These are phyloP conservation scores for Centropus bengalensis DNA, from an alignment of 2,113 vertebrate genomes.

Conservation along the genomic window DNA sequence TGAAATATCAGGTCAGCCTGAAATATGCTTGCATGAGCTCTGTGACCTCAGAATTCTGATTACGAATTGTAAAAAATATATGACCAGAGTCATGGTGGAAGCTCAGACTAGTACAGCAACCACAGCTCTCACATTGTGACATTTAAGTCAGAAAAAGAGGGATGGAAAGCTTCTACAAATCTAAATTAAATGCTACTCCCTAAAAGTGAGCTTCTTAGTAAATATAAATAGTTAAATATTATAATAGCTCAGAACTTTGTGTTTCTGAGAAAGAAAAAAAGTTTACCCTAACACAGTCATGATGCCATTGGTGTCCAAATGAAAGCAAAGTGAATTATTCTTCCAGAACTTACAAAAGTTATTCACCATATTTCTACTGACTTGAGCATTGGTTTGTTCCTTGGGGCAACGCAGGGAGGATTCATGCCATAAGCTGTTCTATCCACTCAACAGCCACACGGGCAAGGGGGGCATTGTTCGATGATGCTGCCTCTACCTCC, in stretches of 20 bases:
- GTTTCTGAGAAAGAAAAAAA: background rate
- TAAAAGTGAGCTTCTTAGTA: background rate
- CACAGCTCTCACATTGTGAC: background rate
- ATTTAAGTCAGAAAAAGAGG: background rate
- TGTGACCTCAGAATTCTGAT: background rate
- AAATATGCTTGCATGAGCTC: background rate
- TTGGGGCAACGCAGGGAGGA: background rate
- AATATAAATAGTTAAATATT: background rate
- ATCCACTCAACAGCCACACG: background rate
- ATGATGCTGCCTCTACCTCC: background rate
- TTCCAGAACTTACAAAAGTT: background rate
- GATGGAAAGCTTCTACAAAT: background rate
- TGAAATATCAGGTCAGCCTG: background rate
- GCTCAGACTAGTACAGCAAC: background rate
- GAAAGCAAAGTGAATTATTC: background rate
- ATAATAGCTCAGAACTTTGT: background rate
- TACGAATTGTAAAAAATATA: background rate
- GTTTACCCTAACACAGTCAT: background rate
- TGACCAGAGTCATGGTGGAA: background rate
- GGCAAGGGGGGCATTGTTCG: background rate
- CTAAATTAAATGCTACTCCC: background rate
- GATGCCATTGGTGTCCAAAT: background rate
- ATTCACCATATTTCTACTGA: background rate
- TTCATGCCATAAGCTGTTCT: accelerated
- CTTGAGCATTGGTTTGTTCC: background rate